These are phyloP conservation scores for Epistrophe grossulariae DNA, from an alignment of 2,888 invertebrate species.

Conservation along the genomic window DNA sequence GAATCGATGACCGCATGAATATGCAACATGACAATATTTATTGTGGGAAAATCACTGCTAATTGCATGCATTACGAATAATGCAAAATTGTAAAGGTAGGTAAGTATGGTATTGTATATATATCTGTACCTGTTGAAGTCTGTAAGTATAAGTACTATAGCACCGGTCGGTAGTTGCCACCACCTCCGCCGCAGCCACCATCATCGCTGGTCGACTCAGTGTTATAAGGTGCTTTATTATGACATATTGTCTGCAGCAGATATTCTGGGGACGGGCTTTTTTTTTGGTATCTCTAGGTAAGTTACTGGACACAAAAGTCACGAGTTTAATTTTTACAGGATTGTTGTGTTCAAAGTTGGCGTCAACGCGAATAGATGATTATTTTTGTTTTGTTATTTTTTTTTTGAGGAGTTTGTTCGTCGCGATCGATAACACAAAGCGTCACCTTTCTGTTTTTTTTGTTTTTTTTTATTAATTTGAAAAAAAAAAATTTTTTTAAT, in stretches of 20 bases:
- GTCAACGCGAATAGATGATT: conserved; percentile 48
- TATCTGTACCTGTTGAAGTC: not conserved
- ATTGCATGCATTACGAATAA: conserved; percentile 67
- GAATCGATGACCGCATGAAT: conserved; percentile 70
- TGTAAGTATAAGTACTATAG: not conserved
- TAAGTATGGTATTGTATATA: not conserved
- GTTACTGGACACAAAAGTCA: conserved; percentile 69
- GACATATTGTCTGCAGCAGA: conserved; percentile 61
- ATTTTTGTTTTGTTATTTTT: conserved; percentile 5
- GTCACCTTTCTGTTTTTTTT: conserved; percentile 23
- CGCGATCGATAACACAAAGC: conserved; percentile 62
- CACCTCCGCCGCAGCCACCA: not conserved
- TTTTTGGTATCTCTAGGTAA: not conserved
- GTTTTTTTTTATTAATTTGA: conserved; percentile 42
- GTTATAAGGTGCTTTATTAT: conserved; percentile 63
- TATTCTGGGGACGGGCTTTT: conserved; percentile 54
- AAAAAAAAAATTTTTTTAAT: conserved; percentile 33
- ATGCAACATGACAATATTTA: conserved; percentile 73
- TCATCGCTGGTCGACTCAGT: not conserved
- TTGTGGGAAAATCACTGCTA: conserved; percentile 70
- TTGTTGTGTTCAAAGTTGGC: conserved; percentile 45
- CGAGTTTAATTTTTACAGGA: conserved; percentile 60
- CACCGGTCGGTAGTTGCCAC: conserved; percentile 6
- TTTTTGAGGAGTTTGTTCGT: conserved; percentile 59
- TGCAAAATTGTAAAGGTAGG: conserved; percentile 7